Base-by-base conservation (phyloP, 2,888 invertebrate genomes). In the Drosophila nr. perissopoda region DNA sequence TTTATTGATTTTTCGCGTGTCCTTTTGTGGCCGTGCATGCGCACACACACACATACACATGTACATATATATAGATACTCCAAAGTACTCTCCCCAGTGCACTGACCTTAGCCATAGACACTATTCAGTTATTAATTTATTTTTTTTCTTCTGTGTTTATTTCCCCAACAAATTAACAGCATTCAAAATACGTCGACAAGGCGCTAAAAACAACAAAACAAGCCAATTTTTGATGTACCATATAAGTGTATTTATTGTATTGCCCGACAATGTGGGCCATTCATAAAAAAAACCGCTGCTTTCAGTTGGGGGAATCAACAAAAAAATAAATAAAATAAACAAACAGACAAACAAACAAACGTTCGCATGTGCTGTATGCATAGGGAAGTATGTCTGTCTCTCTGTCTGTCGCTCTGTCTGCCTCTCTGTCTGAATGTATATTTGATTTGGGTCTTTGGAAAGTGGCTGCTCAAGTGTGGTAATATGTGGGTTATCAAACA, bases 1-100 rank as follows among this genome's bases (percentile, higher is more conserved):
- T 76, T 70, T 87, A 86, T 86, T 85, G 85, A 86, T 86, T 86
- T 86, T 86, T 87, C 85, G 57, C 83, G 62, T 69, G 58, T 78
- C 72, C 76, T 80, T 62, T 48, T 42, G 62, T 33, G 27, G 40
- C 66, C 56, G 80, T 80, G 79, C 79, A 77, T 80, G 80, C 80
- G 80, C 80, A 80, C 73, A 42, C 27, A 34, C 56, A 27, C 33
- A 63, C n/a, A 18, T 11, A n/a, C 27, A n/a, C 16, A 25, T 4
- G 33, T 56, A 27, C n/a, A 40, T 21, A 65, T 16, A 60, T 34
- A 25, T 16, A n/a, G 21, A 21, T 33, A 33, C 33, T 21, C 8
- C 27, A 1, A 27, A 33, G 21, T 34, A 21, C 34, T 36, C 34
- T 29, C 58, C 49, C 70, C 75, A 69, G 78, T 78, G 79, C 78